phyloP scores from a whole-genome alignment of 2,888 invertebrate species.

The Andrena bicolor region DNA sequence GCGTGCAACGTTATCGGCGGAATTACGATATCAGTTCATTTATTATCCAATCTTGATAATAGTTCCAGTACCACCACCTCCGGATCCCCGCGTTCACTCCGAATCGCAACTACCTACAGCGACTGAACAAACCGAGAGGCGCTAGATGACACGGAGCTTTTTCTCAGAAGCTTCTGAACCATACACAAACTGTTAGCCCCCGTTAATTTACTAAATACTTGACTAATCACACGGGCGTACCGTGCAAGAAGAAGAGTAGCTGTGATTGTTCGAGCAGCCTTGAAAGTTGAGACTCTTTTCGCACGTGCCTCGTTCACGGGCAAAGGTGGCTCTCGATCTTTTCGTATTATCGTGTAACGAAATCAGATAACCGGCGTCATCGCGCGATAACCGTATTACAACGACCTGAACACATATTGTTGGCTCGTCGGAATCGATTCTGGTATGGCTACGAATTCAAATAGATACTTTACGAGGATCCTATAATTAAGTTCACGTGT shows the following conservation, averaged over 20 bases:
- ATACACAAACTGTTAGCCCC: background rate
- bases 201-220: slow-evolving; percentile 5
- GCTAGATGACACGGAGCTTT: too few relatives aligned
- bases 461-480: background rate
- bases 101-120: background rate
- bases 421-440: background rate
- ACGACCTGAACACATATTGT: background rate
- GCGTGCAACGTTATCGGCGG: slow-evolving; percentile 32
- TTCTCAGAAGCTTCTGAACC: too few relatives aligned
- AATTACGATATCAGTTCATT: slow-evolving; percentile 51
- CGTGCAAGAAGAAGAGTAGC: background rate
- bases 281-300: background rate
- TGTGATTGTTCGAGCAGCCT: slow-evolving; percentile 15
- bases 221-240: background rate
- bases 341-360: slow-evolving; percentile 9
- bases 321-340: slow-evolving; percentile 25
- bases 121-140: background rate
- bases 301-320: slow-evolving; percentile 15
- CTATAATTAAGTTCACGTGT: background rate
- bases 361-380: slow-evolving; percentile 17
- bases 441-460: background rate
- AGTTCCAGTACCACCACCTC: background rate
- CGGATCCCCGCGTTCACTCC: too few relatives aligned
- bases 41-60: slow-evolving; percentile 48
- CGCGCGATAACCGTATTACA: background rate